These are phyloP conservation scores for Amphibalanus amphitrite DNA, from an alignment of 1,140 invertebrate species.

Conservation along the genomic window DNA sequence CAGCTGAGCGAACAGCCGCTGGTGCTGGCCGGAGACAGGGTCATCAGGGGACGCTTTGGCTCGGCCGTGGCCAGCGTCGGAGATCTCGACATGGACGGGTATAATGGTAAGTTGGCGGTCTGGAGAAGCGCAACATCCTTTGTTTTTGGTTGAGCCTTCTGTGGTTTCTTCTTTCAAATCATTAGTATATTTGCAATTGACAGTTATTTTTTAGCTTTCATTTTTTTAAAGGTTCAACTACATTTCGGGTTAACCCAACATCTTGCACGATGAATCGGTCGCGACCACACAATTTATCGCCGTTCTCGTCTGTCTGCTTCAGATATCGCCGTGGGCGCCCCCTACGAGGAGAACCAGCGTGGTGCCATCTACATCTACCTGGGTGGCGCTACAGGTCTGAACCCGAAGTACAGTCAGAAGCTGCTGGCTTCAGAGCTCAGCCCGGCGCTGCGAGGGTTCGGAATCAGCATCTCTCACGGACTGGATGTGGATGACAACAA, in stretches of 20 bases:
- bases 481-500: slow-evolving; percentile 27
- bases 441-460: slow-evolving; percentile 22
- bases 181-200: no score
- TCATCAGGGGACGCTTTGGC: slow-evolving; percentile 27
- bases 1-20: background rate
- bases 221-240: no score
- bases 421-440: slow-evolving; percentile 5
- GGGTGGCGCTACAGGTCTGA: slow-evolving; percentile 24
- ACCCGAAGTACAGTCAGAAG: slow-evolving; percentile 16
- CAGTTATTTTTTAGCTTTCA: no score
- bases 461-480: slow-evolving; percentile 21
- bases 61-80: slow-evolving; percentile 27
- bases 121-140: slow-evolving; percentile 24
- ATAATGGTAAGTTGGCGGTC: slow-evolving; percentile 29
- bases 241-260: no score
- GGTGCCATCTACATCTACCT: slow-evolving; percentile 37
- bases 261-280: no score
- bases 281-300: no score
- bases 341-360: slow-evolving; percentile 30
- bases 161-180: no score
- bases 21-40: slow-evolving; percentile 6
- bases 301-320: no score
- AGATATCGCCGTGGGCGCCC: slow-evolving; percentile 35
- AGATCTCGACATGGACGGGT: slow-evolving; percentile 33
- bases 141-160: no score